Base-by-base conservation (phyloP, 1,140 invertebrate species). In the Glossosoma conforme region DNA sequence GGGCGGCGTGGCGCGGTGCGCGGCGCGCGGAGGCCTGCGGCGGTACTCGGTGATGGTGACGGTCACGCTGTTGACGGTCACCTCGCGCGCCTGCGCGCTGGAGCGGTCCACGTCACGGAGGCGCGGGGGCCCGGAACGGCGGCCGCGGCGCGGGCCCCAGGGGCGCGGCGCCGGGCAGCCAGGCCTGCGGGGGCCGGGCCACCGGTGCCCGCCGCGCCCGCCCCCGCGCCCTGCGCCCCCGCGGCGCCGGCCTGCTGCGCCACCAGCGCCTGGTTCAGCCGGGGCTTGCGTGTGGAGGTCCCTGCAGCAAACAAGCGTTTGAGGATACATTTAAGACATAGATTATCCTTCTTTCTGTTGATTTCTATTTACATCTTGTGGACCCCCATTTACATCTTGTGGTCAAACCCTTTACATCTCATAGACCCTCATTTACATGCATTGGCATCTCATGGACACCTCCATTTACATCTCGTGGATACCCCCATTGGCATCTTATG, bases 31-130 rank as follows among this genome's bases (percentile, higher is more conserved):
- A 0, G 70, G 67, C 52, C 73, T 70, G 77, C 94, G 94, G 41
- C 90, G 89, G 71, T 94, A 97, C 71, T 97, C 94, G 33, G 93
- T 97, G 61, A 97, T 95, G 41, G 95, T 84, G 28, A 97, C 93
- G 15, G 94, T 97, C 20, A 97, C 90, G 66, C 93, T 93, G 64
- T 94, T 95, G 1, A 97, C 93, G 24, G 94, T 97, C 45, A 97
- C 91, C 70, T 93, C 91, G 66, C 93, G 84, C 22, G 91, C 89
- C 62, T 91, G 86, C 15, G 88, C 91, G 21, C 87, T 85, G 66
- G 85, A 91, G 43, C 91, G 75, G 63, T 95, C 91, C 18, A 93
- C 79, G 60, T 96, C 95, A 75, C 91, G 93, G 61, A 96, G 82
- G 54, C 90, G 78, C 2, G 90, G 86, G 37, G 83, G 83, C 66